phyloP scores from a whole-genome alignment of 2,888 invertebrate genomes.

The Mimas tiliae region DNA sequence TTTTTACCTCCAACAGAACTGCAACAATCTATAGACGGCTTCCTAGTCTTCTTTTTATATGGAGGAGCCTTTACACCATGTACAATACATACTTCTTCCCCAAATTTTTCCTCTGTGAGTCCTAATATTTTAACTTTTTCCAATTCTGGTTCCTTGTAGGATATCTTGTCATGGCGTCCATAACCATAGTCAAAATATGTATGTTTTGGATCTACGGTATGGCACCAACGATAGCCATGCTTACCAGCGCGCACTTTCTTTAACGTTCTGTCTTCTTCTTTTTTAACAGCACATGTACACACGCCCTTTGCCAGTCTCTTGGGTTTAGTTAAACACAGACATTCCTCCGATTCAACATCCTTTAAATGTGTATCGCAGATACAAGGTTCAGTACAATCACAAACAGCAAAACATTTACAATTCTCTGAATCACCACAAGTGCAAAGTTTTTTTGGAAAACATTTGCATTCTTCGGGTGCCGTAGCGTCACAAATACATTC shows the following conservation, averaged over 20 bases:
- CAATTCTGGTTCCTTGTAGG: constrained; percentile 47
- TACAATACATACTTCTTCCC: constrained; percentile 47
- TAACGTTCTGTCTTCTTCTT: constrained; percentile 50
- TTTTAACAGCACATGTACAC: constrained; percentile 54
- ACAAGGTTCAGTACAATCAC: constrained; percentile 66
- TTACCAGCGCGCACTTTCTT: constrained; percentile 67
- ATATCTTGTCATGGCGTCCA: constrained; percentile 64
- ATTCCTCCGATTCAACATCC: constrained; percentile 41
- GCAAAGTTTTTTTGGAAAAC: constrained; percentile 59
- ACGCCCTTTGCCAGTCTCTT: constrained; percentile 41
- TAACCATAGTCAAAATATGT: constrained; percentile 76
- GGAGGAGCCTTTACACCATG: constrained; percentile 57
- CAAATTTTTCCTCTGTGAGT: constrained; percentile 48
- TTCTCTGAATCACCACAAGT: constrained; percentile 64
- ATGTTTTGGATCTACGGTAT: constrained; percentile 70
- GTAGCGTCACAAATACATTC: constrained; percentile 57
- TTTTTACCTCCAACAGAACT: constrained; percentile 74
- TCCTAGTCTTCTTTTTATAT: constrained; percentile 60
- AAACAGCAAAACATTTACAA: constrained; percentile 64
- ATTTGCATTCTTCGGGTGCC: constrained; percentile 52
- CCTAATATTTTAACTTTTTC: constrained; percentile 66
- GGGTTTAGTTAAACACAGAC: constrained; percentile 57
- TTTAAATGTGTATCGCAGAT: constrained; percentile 56
- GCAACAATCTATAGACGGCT: constrained; percentile 75
- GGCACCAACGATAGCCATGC: constrained; percentile 75